phyloP scores from a whole-genome alignment of 2,113 vertebrate genomes.

The Todiramphus saurophagus region DNA sequence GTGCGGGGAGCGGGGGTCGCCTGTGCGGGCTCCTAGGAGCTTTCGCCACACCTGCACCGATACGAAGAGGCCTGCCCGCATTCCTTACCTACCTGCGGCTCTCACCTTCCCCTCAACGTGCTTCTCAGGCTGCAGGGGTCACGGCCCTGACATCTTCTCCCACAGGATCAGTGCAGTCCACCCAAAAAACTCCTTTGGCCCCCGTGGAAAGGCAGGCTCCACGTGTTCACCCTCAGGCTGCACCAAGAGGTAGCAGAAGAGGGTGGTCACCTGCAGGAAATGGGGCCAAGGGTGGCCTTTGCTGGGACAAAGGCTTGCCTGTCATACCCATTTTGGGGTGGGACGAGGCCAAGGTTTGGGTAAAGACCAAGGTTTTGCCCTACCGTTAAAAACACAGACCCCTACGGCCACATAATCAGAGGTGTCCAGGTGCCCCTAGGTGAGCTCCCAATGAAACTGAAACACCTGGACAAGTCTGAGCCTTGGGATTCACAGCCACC shows the following conservation, averaged over 20 bases:
- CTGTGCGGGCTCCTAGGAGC: background rate
- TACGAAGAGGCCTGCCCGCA: fast-evolving
- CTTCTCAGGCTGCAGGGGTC: fast-evolving
- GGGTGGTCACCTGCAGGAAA: background rate
- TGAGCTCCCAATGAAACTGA: background rate
- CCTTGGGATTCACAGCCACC: background rate
- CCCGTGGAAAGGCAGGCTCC: background rate
- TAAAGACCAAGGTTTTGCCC: too few species aligned
- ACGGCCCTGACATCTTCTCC: fast-evolving
- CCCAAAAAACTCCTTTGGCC: background rate
- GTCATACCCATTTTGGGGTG: fast-evolving
- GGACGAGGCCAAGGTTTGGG: background rate
- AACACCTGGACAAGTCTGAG: background rate
- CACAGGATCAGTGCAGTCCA: fast-evolving
- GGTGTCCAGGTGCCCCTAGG: background rate
- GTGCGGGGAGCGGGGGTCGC: background rate
- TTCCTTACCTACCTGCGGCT: too few species aligned
- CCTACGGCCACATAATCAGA: fast-evolving
- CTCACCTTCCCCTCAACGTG: too few species aligned
- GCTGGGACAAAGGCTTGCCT: fast-evolving
- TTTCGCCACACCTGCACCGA: fast-evolving
- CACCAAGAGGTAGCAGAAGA: background rate
- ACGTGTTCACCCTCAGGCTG: background rate
- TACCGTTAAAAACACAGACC: fast-evolving
- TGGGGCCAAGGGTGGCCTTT: background rate